A percentile compares a stretch with the other conserved stretches of the same genome.
Evolutionary conservation across 2,888 invertebrate species (phyloP).

Genomic region (Carabus problematicus): DNA sequence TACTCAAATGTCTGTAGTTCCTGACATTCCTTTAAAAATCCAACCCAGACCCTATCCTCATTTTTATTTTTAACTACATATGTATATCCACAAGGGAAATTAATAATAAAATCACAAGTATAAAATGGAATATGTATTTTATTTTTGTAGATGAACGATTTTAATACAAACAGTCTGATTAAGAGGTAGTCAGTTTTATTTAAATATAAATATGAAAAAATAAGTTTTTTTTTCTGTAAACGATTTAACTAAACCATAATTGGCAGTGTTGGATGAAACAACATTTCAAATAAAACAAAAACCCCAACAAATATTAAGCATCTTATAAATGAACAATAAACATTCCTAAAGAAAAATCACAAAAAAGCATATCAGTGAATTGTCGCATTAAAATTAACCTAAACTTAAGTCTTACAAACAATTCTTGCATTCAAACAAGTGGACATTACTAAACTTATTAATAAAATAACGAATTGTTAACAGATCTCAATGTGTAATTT

Average conservation of each 20-base stretch:
- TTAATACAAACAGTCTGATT: slow-evolving; percentile 31
- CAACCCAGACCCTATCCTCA: slow-evolving; percentile 24
- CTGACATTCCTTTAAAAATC: slow-evolving; percentile 21
- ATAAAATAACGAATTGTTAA: too few relatives aligned
- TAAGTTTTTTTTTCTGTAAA: slow-evolving; percentile 14
- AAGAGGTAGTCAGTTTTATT: slow-evolving; percentile 40
- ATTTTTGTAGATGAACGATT: slow-evolving; percentile 25
- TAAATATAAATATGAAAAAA: slow-evolving; percentile 26
- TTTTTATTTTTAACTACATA: slow-evolving; percentile 25
- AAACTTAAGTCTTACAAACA: not conserved
- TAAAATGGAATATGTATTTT: slow-evolving; percentile 31
- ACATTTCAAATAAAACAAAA: slow-evolving; percentile 17
- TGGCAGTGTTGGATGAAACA: slow-evolving; percentile 35
- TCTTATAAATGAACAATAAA: slow-evolving; percentile 1
- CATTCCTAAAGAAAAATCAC: slow-evolving; percentile 11
- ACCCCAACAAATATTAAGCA: slow-evolving; percentile 4
- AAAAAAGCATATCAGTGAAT: slow-evolving; percentile 5
- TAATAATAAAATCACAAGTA: slow-evolving; percentile 8
- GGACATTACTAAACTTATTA: too few relatives aligned
- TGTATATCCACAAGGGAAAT: not conserved
- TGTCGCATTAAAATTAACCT: slow-evolving; percentile 1
- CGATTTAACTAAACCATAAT: slow-evolving; percentile 7
- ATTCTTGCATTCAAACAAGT: not conserved
- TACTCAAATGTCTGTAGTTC: slow-evolving; percentile 15
- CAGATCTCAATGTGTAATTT: too few relatives aligned